A percentile compares a stretch with the other conserved stretches of the same genome.
phyloP scores from a whole-genome alignment of 1,140 invertebrate species.

The Drosophila athabasca region DNA sequence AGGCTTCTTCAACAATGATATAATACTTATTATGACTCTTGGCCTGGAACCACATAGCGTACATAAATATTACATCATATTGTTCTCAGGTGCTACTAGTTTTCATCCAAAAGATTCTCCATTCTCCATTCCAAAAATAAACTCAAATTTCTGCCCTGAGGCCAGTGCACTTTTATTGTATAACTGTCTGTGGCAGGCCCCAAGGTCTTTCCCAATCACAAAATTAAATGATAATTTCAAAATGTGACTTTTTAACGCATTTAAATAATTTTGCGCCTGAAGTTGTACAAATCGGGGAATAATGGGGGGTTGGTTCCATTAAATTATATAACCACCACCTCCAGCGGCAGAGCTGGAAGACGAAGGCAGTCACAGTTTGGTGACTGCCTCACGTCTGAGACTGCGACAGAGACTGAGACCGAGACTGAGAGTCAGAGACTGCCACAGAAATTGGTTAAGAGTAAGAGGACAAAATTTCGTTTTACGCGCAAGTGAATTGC shows the following conservation, averaged over 20 bases:
- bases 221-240: constrained; percentile 62
- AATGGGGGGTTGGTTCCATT: constrained; percentile 48
- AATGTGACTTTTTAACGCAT: constrained; percentile 63
- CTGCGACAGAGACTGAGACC: constrained; percentile 46
- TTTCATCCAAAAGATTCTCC: too few relatives aligned
- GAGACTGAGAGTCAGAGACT: constrained; percentile 33
- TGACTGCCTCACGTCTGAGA: constrained; percentile 38
- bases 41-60: background rate
- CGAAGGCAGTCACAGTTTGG: constrained; percentile 62
- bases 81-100: too few relatives aligned
- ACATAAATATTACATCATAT: constrained; percentile 1
- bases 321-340: constrained; percentile 70
- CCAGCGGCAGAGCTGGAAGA: constrained; percentile 3
- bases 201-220: constrained; percentile 58
- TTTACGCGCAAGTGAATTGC: constrained; percentile 80
- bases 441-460: constrained; percentile 38
- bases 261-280: constrained; percentile 68
- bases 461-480: constrained; percentile 60
- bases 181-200: constrained; percentile 41
- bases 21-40: constrained; percentile 1
- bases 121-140: too few relatives aligned
- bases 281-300: constrained; percentile 74
- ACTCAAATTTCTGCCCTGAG: constrained; percentile 14
- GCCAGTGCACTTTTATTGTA: constrained; percentile 60
- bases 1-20: constrained; percentile 24